A percentile compares a stretch with the other conserved stretches of the same genome.
phyloP scores from a whole-genome alignment of 2,888 invertebrate species.

The Scaptomyza flava region DNA sequence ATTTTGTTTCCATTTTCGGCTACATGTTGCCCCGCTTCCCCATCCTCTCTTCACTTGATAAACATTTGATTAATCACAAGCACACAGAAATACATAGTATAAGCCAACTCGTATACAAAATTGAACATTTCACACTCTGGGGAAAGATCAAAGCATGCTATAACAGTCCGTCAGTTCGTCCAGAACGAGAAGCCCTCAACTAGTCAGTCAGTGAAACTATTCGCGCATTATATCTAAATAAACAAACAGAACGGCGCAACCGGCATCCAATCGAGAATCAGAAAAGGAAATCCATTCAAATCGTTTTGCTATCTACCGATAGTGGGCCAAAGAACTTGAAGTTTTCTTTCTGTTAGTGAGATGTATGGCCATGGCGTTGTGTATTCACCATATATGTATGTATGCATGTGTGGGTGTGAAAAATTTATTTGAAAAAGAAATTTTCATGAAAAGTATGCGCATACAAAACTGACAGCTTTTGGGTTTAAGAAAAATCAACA shows the following conservation, averaged over 20 bases:
- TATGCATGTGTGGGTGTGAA: conserved; percentile 50
- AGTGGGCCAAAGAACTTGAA: conserved; percentile 12
- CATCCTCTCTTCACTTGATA: conserved; percentile 31
- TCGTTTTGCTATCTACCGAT: conserved; percentile 42
- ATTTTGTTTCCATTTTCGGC: conserved; percentile 69
- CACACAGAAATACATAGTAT: conserved; percentile 7
- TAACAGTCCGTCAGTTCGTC: conserved; percentile 57
- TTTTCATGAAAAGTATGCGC: conserved; percentile 78
- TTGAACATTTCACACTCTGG: conserved; percentile 59
- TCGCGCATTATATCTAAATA: conserved; percentile 79
- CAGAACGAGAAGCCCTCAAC: conserved; percentile 40
- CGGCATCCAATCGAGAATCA: conserved; percentile 37
- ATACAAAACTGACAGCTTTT: conserved; percentile 75
- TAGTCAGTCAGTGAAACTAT: conserved; percentile 73
- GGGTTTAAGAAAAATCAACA: conserved; percentile 72
- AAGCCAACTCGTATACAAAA: conserved; percentile 10
- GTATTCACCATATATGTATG: conserved; percentile 11
- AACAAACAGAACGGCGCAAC: conserved; percentile 62
- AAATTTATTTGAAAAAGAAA: conserved; percentile 77
- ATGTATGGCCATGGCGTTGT: conserved; percentile 67
- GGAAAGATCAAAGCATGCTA: conserved; percentile 65
- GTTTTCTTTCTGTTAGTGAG: conserved; percentile 44
- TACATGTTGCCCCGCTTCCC: conserved; percentile 15
- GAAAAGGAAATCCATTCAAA: conserved; percentile 48
- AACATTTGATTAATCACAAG: conserved; percentile 73